phyloP scores from a whole-genome alignment of 2,888 invertebrate species.

The Tipula lateralis region DNA sequence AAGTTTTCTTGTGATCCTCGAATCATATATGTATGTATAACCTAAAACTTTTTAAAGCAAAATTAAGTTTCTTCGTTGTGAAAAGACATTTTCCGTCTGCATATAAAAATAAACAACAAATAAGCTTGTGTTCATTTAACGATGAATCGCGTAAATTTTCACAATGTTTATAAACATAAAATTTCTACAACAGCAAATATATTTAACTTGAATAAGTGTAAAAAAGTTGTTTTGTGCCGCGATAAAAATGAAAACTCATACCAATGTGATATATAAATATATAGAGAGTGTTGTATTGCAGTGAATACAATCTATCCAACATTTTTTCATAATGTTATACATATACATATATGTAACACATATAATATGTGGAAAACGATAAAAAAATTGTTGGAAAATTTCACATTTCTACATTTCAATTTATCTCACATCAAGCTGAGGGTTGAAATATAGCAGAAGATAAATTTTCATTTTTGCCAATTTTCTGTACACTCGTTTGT shows the following conservation, averaged over 20 bases:
- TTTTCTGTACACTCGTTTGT: too few species aligned
- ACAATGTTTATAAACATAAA: slow-evolving; percentile 25
- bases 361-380: background rate
- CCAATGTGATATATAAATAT: too few species aligned
- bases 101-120: background rate
- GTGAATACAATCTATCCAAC: background rate
- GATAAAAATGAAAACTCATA: background rate
- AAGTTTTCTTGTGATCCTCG: background rate
- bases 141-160: slow-evolving; percentile 28
- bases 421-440: background rate
- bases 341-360: too few species aligned
- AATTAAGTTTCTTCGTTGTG: background rate
- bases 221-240: background rate
- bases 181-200: slow-evolving; percentile 20
- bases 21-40: background rate
- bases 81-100: background rate
- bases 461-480: slow-evolving; percentile 25
- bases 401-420: background rate
- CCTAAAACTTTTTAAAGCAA: background rate
- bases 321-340: background rate
- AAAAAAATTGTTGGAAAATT: background rate
- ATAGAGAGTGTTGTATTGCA: slow-evolving; percentile 2
- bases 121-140: background rate
- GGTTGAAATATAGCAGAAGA: slow-evolving; percentile 28
- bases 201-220: slow-evolving; percentile 19